phyloP scores from a whole-genome alignment of 2,888 invertebrate species.

The Spilarctia lutea region DNA sequence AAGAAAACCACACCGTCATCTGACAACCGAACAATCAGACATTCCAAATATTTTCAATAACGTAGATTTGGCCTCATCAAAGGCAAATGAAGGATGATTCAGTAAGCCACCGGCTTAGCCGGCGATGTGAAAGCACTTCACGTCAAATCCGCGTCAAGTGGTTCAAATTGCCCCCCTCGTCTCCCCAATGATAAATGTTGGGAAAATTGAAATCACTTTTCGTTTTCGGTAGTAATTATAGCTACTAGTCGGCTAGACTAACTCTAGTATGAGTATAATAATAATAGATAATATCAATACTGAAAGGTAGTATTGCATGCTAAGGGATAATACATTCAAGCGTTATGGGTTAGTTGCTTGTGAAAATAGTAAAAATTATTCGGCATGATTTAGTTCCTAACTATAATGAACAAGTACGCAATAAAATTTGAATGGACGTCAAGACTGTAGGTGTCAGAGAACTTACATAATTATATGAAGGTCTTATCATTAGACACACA shows the following conservation, averaged over 20 bases:
- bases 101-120: slow-evolving; percentile 70
- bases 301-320: slow-evolving; percentile 56
- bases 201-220: slow-evolving; percentile 77
- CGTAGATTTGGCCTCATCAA: slow-evolving; percentile 69
- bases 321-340: slow-evolving; percentile 44
- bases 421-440: slow-evolving; percentile 34
- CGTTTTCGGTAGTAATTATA: slow-evolving; percentile 66
- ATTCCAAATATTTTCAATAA: slow-evolving; percentile 65
- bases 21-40: slow-evolving; percentile 52
- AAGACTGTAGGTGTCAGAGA: slow-evolving; percentile 32
- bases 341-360: slow-evolving; percentile 27
- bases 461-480: slow-evolving; percentile 48
- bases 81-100: slow-evolving; percentile 74
- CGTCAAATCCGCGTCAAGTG: slow-evolving; percentile 77
- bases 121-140: slow-evolving; percentile 71
- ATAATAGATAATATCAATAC: slow-evolving; percentile 54
- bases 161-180: slow-evolving; percentile 66
- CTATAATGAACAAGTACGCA: slow-evolving; percentile 22
- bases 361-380: slow-evolving; percentile 32
- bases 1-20: slow-evolving; percentile 34
- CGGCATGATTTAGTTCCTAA: slow-evolving; percentile 23
- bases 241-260: slow-evolving; percentile 47
- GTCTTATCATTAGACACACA: slow-evolving; percentile 52
- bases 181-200: slow-evolving; percentile 73
- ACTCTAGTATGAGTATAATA: slow-evolving; percentile 23